Percentiles rank a stretch among this genome's conserved stretches.
Evolutionary conservation across 2,113 vertebrate genomes (phyloP).

Genomic region (Alligator mississippiensis): DNA sequence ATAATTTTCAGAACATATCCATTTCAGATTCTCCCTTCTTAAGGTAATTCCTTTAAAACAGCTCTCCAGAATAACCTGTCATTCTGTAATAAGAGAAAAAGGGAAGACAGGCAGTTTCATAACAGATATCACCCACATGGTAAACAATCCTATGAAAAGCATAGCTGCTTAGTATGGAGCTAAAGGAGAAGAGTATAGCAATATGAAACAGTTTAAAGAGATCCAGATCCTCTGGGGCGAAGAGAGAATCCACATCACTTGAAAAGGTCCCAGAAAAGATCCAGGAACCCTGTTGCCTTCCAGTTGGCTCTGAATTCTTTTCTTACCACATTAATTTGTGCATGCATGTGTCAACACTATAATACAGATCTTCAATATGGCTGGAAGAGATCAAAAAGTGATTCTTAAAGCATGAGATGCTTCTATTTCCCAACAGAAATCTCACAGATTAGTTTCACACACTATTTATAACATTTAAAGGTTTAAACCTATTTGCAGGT

Average conservation of each 20-base stretch:
- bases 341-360: background rate
- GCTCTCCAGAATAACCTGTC: background rate
- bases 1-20: background rate
- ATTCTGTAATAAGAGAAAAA: background rate
- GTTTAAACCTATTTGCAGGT: background rate
- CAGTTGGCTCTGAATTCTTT: background rate
- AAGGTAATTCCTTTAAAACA: background rate
- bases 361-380: background rate
- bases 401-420: background rate
- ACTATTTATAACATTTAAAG: background rate
- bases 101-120: background rate
- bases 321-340: background rate
- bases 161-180: background rate
- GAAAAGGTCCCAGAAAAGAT: background rate
- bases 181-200: background rate
- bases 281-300: background rate
- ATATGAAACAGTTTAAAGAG: background rate
- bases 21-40: background rate
- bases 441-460: accelerated
- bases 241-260: background rate
- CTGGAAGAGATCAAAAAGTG: background rate
- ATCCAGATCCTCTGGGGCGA: background rate
- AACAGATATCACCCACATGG: background rate
- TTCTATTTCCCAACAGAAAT: background rate
- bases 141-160: background rate